phyloP scores from a whole-genome alignment of 2,888 invertebrate species.

The Drosophila kokeensis region DNA sequence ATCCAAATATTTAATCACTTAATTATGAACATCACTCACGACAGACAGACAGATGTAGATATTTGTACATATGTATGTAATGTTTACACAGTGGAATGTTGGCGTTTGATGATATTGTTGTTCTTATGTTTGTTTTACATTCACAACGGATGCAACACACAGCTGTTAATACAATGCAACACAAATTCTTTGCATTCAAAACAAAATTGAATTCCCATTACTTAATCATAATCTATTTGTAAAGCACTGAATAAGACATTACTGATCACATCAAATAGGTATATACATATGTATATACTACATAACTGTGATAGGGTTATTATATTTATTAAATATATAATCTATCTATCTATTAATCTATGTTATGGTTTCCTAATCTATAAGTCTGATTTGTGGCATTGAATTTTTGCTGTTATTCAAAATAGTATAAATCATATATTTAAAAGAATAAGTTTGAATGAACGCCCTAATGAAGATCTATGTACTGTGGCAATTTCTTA shows the following conservation, averaged over 20 bases:
- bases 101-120: neutral
- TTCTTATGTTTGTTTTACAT: conserved; percentile 8
- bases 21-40: conserved; percentile 24
- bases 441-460: neutral
- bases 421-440: neutral
- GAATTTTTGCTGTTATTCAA: neutral
- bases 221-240: neutral
- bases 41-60: conserved; percentile 3
- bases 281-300: neutral
- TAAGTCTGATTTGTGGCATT: neutral
- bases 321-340: neutral
- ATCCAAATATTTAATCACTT: conserved; percentile 43
- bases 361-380: neutral
- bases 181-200: conserved; percentile 9
- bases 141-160: conserved; percentile 9
- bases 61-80: neutral
- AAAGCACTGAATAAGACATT: neutral
- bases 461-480: neutral
- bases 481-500: neutral
- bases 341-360: neutral
- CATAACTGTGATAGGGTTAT: neutral
- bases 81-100: conserved; percentile 20
- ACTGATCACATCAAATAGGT: neutral
- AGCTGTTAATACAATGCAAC: conserved; percentile 13
- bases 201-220: neutral